Percentiles rank a stretch among this genome's conserved stretches.
Evolutionary conservation across 2,797 vertebrate genomes (phyloP).

Genomic region (Phoebastria nigripes): DNA sequence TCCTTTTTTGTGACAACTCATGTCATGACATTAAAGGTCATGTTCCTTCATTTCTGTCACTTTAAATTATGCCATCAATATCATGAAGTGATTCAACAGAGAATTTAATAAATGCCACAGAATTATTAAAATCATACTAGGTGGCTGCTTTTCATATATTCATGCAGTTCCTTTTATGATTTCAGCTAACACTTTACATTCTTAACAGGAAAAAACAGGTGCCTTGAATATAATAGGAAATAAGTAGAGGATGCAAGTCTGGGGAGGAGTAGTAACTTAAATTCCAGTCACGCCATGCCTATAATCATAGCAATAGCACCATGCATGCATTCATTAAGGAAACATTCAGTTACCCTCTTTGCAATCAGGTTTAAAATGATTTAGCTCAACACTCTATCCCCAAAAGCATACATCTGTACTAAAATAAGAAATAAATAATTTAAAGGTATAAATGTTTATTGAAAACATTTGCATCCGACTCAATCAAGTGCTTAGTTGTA

Average conservation of each 20-base stretch:
- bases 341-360: neutral
- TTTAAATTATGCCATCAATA: neutral
- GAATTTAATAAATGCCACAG: slow-evolving; percentile 11
- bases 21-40: slow-evolving; percentile 56
- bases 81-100: neutral
- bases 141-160: neutral
- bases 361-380: slow-evolving; percentile 56
- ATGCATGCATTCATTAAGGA: slow-evolving; percentile 43
- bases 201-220: slow-evolving; percentile 2
- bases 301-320: slow-evolving; percentile 33
- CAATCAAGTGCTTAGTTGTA: neutral
- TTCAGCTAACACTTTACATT: neutral
- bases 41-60: slow-evolving; percentile 10
- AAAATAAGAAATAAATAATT: slow-evolving; percentile 54
- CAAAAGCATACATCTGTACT: slow-evolving; percentile 28
- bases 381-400: slow-evolving; percentile 44
- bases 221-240: slow-evolving; percentile 18
- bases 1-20: slow-evolving; percentile 9
- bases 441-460: slow-evolving; percentile 40
- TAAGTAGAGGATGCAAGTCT: neutral
- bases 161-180: neutral
- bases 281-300: slow-evolving; percentile 28
- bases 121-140: slow-evolving; percentile 17
- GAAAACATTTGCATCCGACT: slow-evolving; percentile 56
- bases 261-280: neutral